Percentiles rank a stretch among this genome's conserved stretches.
phyloP scores from a whole-genome alignment of 2,113 vertebrate genomes.

The Sylvilagus bachmani region DNA sequence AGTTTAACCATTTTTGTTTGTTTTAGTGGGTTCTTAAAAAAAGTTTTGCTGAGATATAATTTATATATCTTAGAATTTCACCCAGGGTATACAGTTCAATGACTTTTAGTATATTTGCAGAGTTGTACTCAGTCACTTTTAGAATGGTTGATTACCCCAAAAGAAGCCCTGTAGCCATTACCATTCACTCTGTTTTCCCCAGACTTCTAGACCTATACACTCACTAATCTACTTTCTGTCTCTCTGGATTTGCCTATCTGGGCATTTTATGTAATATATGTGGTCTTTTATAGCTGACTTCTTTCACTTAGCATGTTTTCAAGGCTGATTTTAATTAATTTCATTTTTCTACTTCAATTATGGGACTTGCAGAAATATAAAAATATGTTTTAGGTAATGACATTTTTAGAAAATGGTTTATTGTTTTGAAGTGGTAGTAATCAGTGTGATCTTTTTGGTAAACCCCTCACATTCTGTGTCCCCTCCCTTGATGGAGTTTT shows the following conservation, averaged over 20 bases:
- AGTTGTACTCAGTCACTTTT: background rate
- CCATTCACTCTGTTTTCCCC: background rate
- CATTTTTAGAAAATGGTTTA: conserved; percentile 49
- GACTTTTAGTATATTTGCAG: conserved; percentile 19
- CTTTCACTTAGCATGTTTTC: background rate
- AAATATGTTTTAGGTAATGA: background rate
- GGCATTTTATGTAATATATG: background rate
- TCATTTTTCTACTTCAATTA: conserved; percentile 24
- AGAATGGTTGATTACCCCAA: background rate
- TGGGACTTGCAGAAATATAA: background rate
- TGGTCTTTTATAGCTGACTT: background rate
- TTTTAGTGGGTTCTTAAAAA: background rate
- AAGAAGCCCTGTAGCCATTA: background rate
- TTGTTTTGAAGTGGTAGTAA: conserved; percentile 25
- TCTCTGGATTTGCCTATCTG: background rate
- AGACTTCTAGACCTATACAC: background rate
- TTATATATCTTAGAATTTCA: background rate
- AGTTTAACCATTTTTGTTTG: background rate
- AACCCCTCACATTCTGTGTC: background rate
- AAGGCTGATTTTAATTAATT: background rate
- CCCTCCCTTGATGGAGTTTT: background rate
- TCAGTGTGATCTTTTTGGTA: background rate
- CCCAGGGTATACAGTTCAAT: background rate
- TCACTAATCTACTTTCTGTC: background rate
- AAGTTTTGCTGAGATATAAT: background rate